Conservation (phyloP, 1,140 invertebrate genomes). For the Triops longicaudatus region DNA sequence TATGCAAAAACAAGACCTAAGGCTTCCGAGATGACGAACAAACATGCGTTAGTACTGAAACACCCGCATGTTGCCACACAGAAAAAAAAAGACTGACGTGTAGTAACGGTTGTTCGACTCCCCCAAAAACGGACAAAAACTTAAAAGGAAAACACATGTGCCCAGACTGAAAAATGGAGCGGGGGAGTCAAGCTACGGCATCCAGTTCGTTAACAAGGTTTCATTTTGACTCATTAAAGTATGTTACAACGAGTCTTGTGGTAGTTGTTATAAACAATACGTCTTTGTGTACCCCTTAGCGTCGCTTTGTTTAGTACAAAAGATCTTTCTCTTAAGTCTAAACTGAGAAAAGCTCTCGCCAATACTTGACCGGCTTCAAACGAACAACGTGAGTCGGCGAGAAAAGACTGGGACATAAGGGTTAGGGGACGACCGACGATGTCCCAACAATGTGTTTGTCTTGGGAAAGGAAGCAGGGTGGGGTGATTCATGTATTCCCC, state of each 20-base stretch:
- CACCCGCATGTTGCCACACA: not conserved
- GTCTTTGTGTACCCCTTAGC: too few relatives aligned
- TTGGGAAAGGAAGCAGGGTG: not conserved
- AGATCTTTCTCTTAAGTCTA: too few relatives aligned
- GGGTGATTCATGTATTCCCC: not conserved
- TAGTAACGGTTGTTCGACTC: too few relatives aligned
- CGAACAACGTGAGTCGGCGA: not conserved
- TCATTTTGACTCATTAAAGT: too few relatives aligned
- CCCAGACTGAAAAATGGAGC: too few relatives aligned
- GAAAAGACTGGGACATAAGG: not conserved
- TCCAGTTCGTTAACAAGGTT: too few relatives aligned
- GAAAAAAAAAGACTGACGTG: too few relatives aligned
- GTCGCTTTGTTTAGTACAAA: too few relatives aligned
- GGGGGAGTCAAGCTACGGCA: too few relatives aligned
- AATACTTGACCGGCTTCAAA: not conserved
- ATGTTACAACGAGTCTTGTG: too few relatives aligned
- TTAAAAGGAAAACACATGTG: not conserved
- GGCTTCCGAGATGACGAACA: not conserved
- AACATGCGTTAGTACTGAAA: not conserved
- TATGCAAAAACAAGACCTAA: not conserved
- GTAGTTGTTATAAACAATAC: too few relatives aligned
- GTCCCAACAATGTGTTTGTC: not conserved
- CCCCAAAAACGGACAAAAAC: not conserved
- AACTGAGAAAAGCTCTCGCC: not conserved
- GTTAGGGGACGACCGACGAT: not conserved